phyloP scores from a whole-genome alignment of 2,888 invertebrate genomes.

The Cotesia congregata region DNA sequence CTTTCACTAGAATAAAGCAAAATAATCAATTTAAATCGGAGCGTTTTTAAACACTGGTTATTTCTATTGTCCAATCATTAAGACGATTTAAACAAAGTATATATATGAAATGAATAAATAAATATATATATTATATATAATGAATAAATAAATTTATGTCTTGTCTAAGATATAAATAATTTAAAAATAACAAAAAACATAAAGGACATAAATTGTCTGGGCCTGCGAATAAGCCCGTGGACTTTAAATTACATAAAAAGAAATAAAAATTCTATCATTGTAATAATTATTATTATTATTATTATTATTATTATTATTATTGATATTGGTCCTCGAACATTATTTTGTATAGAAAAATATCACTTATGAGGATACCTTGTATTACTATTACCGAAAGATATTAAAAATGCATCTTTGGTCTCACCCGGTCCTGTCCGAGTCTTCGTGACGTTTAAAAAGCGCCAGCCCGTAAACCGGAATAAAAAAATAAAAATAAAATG shows the following conservation, averaged over 20 bases:
- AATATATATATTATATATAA: conserved; percentile 13
- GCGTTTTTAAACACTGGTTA: conserved; percentile 40
- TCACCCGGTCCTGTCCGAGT: conserved; percentile 29
- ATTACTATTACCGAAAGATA: neutral
- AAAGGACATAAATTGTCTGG: conserved; percentile 26
- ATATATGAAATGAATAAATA: conserved; percentile 17
- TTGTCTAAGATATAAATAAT: neutral
- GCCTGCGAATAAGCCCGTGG: conserved; percentile 13
- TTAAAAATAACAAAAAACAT: conserved; percentile 16
- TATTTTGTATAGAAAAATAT: conserved; percentile 35
- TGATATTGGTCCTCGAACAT: conserved; percentile 36
- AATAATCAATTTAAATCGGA: conserved; percentile 6
- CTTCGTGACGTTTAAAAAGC: conserved; percentile 24
- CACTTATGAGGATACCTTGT: neutral
- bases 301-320: conserved; percentile 31
- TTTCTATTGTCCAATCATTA: neutral
- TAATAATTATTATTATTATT: conserved; percentile 30
- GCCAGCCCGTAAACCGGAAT: neutral
- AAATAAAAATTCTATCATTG: conserved; percentile 5
- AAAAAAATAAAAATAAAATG: neutral
- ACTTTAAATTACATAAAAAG: conserved; percentile 12
- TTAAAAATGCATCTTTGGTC: neutral
- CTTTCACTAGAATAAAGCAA: conserved; percentile 26
- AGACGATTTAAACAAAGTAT: conserved; percentile 27
- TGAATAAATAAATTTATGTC: conserved; percentile 16